Percentiles rank a stretch among this genome's conserved stretches.
phyloP scores from a whole-genome alignment of 2,797 vertebrate genomes.

The Toxotes lorentzi region DNA sequence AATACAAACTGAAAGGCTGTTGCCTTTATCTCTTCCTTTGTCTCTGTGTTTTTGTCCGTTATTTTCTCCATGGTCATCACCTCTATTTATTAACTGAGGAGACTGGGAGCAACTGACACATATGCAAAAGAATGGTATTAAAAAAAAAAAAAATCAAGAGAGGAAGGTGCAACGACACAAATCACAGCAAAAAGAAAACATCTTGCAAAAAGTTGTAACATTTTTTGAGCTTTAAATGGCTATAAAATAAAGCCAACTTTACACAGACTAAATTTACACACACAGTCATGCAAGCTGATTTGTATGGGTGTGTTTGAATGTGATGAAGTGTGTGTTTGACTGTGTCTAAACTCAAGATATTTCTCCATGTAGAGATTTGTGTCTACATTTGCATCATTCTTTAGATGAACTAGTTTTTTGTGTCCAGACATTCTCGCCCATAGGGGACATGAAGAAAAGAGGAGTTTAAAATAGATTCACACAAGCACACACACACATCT shows the following conservation, averaged over 20 bases:
- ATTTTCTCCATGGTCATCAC: conserved; percentile 1
- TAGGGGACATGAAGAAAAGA: neutral
- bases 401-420: neutral
- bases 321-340: neutral
- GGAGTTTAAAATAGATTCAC: conserved; percentile 24
- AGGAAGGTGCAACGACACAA: neutral
- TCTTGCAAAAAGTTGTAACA: neutral
- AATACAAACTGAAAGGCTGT: conserved; percentile 23
- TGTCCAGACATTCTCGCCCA: neutral
- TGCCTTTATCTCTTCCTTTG: conserved; percentile 19
- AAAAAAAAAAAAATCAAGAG: neutral
- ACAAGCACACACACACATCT: neutral
- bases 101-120: neutral
- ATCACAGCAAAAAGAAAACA: too few relatives aligned
- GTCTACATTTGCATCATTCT: neutral
- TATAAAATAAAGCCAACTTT: neutral
- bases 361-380: neutral
- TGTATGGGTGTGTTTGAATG: neutral
- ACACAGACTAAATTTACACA: neutral
- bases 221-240: neutral
- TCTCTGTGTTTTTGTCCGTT: neutral
- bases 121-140: neutral
- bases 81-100: neutral
- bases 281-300: neutral
- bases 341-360: neutral